Percentiles rank a stretch among this genome's conserved stretches.
Evolutionary conservation across 2,797 vertebrate genomes (phyloP).

Genomic region (Sebastes paucispinis): DNA sequence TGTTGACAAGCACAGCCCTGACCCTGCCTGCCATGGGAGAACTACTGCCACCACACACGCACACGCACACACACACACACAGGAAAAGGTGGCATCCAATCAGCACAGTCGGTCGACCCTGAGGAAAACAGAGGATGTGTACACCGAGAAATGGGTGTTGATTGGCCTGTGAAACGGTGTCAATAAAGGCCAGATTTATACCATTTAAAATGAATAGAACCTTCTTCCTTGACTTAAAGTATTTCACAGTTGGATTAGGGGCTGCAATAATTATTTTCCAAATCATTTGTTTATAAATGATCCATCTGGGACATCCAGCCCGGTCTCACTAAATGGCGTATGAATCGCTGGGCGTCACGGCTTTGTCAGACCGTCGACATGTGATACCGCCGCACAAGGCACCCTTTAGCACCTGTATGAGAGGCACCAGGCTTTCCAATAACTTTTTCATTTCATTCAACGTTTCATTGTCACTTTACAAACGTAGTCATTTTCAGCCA

Average conservation of each 20-base stretch:
- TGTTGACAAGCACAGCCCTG: conserved; percentile 55
- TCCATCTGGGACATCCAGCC: background rate
- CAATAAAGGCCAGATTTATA: background rate
- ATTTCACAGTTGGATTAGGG: background rate
- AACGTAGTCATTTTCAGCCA: too few relatives aligned
- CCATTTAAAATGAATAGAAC: background rate
- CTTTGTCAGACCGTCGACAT: too few relatives aligned
- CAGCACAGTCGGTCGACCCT: conserved; percentile 17
- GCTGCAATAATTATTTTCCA: background rate
- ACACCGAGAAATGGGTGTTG: conserved; percentile 22
- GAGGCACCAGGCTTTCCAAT: too few relatives aligned
- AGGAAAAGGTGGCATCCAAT: conserved; percentile 26
- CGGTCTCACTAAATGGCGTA: background rate
- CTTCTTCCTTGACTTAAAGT: background rate
- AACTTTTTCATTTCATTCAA: too few relatives aligned
- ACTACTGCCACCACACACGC: background rate
- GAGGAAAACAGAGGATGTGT: conserved; percentile 16
- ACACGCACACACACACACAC: background rate
- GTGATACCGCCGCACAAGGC: too few relatives aligned
- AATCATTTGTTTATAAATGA: background rate
- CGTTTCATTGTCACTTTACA: too few relatives aligned
- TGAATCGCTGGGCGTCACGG: too few relatives aligned
- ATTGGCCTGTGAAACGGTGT: conserved; percentile 19
- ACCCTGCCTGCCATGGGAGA: conserved; percentile 27
- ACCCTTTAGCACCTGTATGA: too few relatives aligned